Conservation (phyloP, 2,888 invertebrate genomes). For the Tanypteryx hageni region DNA sequence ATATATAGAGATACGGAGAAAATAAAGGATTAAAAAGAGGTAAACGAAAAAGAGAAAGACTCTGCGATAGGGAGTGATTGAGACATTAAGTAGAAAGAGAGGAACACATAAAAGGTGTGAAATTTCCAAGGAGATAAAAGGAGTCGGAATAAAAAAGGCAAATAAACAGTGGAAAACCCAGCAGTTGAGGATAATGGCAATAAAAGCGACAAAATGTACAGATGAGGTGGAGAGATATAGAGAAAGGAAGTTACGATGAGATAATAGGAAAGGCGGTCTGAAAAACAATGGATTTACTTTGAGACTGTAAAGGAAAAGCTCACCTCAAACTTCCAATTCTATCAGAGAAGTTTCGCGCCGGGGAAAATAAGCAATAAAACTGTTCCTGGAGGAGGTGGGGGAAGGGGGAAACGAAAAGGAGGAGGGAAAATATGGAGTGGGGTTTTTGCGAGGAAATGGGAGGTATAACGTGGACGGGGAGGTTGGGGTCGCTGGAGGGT, state of each 20-base stretch:
- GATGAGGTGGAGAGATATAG: background rate
- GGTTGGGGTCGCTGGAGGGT: background rate
- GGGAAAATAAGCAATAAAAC: slow-evolving; percentile 24
- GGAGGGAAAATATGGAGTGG: background rate
- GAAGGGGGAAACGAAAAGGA: background rate
- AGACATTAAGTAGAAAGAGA: no score
- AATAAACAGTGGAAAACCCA: no score
- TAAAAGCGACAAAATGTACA: no score
- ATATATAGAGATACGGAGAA: no score
- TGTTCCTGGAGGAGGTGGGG: background rate
- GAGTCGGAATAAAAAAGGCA: no score
- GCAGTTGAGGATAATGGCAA: no score
- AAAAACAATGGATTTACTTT: slow-evolving; percentile 28
- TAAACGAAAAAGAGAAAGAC: no score
- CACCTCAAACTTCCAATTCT: slow-evolving; percentile 29
- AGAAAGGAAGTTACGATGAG: background rate
- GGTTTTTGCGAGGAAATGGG: background rate
- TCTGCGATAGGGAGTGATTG: no score
- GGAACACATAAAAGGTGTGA: no score
- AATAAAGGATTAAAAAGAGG: no score
- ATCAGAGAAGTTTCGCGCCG: background rate
- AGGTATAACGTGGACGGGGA: background rate
- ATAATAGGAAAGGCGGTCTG: background rate
- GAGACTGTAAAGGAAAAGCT: slow-evolving; percentile 6
- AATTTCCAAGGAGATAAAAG: no score